Conservation (phyloP, 2,888 invertebrate species). For the Sphaerophoria rueppellii region DNA sequence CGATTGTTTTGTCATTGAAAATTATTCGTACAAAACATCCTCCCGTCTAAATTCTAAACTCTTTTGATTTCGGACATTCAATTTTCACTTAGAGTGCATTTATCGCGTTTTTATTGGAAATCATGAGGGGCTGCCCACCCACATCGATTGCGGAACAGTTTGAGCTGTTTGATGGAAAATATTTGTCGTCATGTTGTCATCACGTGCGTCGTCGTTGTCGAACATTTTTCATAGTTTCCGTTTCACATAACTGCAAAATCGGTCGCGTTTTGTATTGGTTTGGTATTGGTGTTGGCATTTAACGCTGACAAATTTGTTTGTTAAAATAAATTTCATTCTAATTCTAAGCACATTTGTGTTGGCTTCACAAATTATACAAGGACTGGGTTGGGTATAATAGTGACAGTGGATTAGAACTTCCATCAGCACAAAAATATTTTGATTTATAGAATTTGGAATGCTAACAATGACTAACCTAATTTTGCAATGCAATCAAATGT, state of each 20-base stretch:
- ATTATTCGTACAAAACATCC: not conserved
- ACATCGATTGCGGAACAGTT: no score
- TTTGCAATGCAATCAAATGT: conserved; percentile 23
- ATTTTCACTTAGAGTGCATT: conserved; percentile 54
- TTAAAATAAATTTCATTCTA: conserved; percentile 45
- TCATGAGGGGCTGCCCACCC: not conserved
- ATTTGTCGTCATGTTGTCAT: conserved; percentile 34
- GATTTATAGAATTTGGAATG: conserved; percentile 29
- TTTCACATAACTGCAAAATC: conserved; percentile 47
- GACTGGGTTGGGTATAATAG: not conserved
- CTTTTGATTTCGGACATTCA: conserved; percentile 44
- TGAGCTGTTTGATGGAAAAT: conserved; percentile 38
- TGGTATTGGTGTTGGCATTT: conserved; percentile 32
- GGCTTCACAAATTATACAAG: not conserved
- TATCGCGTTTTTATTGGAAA: conserved; percentile 42
- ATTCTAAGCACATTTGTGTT: conserved; percentile 45
- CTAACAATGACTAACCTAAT: conserved; percentile 39
- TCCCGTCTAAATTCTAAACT: not conserved
- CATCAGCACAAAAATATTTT: conserved; percentile 19
- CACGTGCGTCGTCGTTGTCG: conserved; percentile 48
- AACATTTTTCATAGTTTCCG: conserved; percentile 44
- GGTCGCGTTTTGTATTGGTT: not conserved
- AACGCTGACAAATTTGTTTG: conserved; percentile 42
- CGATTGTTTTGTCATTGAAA: conserved; percentile 1
- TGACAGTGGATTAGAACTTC: not conserved